Base-by-base conservation (phyloP, 30 jellyfish, hydroid and myxozoan genomes). In the Catostylus mosaicus region DNA sequence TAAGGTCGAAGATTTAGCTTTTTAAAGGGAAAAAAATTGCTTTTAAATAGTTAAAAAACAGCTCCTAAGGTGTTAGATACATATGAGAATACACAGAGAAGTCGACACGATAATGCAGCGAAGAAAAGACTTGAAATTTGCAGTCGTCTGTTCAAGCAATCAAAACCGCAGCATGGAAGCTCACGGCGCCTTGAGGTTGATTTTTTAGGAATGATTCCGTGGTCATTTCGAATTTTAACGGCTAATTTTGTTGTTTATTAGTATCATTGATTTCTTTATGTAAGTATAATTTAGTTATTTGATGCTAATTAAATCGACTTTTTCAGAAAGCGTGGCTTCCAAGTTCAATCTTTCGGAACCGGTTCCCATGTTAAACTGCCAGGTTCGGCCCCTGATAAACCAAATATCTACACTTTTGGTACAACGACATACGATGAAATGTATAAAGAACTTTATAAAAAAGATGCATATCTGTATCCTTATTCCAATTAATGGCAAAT, bases 111-210 rank as follows among this genome's bases (percentile, higher is more conserved):
- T 2, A 6, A 89, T 83, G 96, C 92, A 87, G 29, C 92, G 89
- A 56, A 72, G 83, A 62, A 93, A 80, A 52, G 96, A 90, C 88
- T 51, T 89, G 89, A 85, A 71, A 70, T 72, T 95, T 75, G 99
- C 98, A 26, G 98, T 95, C 45, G 97, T 90, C 46, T 95, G 97
- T 57, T 84, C 98, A 20, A 89, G 97, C 88, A 95, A 95, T 72
- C 96, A 82, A 65, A 95, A 95, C 71, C 87, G 99, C 52, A 95
- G 99, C 93, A 95, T 95, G 99, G 99, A 95, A 82, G 99, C 99
- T 18, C 99, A 95, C 90, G 52, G 94, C 88, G 91, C 94, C 59
- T 50, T 95, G 96, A 95, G 97, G 99, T 95, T 85, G 89, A 20
- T 90, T 30, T 76, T 68, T 34, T 30, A 68, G 63, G 59, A 68